Base-by-base conservation (phyloP, 2,888 invertebrate species). In the Pomacea canaliculata region DNA sequence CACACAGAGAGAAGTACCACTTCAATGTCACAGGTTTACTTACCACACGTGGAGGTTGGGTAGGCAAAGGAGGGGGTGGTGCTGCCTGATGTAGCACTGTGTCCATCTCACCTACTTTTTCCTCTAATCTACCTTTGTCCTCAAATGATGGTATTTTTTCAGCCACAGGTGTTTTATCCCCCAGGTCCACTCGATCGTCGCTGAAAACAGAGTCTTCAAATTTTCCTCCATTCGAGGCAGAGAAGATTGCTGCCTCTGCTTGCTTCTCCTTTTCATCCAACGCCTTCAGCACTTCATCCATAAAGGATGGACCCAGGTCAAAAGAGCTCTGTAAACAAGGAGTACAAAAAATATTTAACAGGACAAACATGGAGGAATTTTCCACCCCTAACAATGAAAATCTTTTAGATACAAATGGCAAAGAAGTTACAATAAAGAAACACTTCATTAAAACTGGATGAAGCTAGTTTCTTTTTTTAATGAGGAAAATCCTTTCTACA, bases 201-300 rank as follows among this genome's bases (percentile, higher is more conserved):
- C 73, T 69, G 23, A 69, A 48, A 19, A 13, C 68, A 56, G 48
- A 37, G 16, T 70, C 56, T 4, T 71, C 73, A 18, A 71, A 46
- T 70, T 70, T 75, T 13, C 68, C 19, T 48, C 76, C 70, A 27
- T 72, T 76, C 19, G 69, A 67, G 60, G 66, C 49, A 0, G 73
- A 77, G 5, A 68, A 37, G 56, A 71, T 79, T n/a, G 78, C 75
- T 46, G 82, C 80, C 59, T 84, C 84, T 3, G 85, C 73, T 73
- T 80, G 78, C 67, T 80, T 82, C 80, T 87, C 86, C 70, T 86
- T 87, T 76, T 88, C 89, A 74, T 85, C 86, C 62, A 92, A 82
- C 23, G 92, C 94, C 72, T 94, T 94, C 87, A 98, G 95, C 93
- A 98, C 96, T 76, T 96, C 95, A 86, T 97, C 97, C 89, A 98